Base-by-base conservation (phyloP, 2,113 vertebrate genomes). In the Dendrocopos noguchii region DNA sequence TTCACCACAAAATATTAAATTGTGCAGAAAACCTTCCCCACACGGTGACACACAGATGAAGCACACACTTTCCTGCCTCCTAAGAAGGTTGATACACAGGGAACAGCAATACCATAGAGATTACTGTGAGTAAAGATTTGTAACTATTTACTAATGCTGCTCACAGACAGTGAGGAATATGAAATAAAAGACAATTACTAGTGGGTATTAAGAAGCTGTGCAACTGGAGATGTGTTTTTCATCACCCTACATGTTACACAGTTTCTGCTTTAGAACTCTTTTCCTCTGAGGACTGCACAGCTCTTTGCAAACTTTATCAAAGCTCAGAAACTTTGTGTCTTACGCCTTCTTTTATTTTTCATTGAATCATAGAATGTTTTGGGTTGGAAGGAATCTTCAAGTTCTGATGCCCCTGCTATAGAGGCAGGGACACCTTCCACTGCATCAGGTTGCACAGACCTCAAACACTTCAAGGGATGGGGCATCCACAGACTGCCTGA, bases 241-340 rank as follows among this genome's bases (percentile, higher is more conserved):
- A 70, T 56, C 34, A 36, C 8, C 4, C 7, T 28, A 36, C 1
- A 1, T 7, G 5, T 36, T 57, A 39, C 0, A 1, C 7, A 53
- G 20, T 59, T 92, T 67, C 46, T 70, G 36, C 47, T 74, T 86
- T n/a, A 78, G 61, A 84, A 76, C 31, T 80, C 44, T 44, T 42
- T 18, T 80, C 28, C 27, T 59, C 47, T 61, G 29, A 71, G 46
- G 36, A 50, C 28, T 2, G 0, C 27, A 39, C 25, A 80, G 29
- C 14, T 75, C 33, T 85, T 47, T 6, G 7, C 17, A 88, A 85
- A 56, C 36, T 71, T 85, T 34, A 47, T 66, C n/a, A 70, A 71
- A 68, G 52, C 33, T 77, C 52, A 77, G 53, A 83, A 83, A 80
- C 12, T 59, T 73, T 53, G 9, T 53, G 24, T 44, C 57, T 50